These are phyloP conservation scores for Monomorium pharaonis DNA, from an alignment of 1,140 invertebrate genomes.

Conservation along the genomic window DNA sequence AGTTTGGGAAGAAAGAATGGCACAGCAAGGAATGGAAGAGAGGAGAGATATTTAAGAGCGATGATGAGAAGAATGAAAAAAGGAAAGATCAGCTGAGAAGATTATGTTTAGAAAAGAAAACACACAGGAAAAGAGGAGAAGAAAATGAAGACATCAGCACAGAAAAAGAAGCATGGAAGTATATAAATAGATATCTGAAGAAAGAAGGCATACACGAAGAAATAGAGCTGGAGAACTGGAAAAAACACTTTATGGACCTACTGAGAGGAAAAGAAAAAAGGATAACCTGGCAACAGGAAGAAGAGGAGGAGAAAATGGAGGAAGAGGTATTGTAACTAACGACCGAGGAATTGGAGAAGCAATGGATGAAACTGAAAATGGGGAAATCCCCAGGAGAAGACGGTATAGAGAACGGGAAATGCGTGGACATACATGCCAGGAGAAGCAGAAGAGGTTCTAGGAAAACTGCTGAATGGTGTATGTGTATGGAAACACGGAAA, in stretches of 20 bases:
- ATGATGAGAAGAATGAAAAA: not conserved
- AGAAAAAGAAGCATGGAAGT: not conserved
- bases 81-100: not conserved
- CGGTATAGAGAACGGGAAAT: not conserved
- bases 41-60: constrained; percentile 1
- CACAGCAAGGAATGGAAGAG: not conserved
- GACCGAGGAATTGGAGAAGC: no score
- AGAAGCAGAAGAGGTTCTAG: not conserved
- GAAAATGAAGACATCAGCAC: not conserved
- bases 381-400: not conserved
- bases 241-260: not conserved
- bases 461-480: not conserved
- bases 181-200: not conserved
- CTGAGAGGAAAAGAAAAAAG: not conserved
- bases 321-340: not conserved
- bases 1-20: not conserved
- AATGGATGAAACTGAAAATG: no score
- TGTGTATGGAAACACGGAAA: not conserved
- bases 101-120: not conserved
- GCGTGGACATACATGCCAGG: not conserved
- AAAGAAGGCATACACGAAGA: not conserved
- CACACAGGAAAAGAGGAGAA: not conserved
- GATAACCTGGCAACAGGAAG: no score
- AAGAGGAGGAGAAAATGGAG: not conserved
- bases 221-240: not conserved